Evolutionary conservation across 2,797 vertebrate species (phyloP), one percentile per base, ranked within the genome.

Genomic region (Urophycis tenuis): DNA sequence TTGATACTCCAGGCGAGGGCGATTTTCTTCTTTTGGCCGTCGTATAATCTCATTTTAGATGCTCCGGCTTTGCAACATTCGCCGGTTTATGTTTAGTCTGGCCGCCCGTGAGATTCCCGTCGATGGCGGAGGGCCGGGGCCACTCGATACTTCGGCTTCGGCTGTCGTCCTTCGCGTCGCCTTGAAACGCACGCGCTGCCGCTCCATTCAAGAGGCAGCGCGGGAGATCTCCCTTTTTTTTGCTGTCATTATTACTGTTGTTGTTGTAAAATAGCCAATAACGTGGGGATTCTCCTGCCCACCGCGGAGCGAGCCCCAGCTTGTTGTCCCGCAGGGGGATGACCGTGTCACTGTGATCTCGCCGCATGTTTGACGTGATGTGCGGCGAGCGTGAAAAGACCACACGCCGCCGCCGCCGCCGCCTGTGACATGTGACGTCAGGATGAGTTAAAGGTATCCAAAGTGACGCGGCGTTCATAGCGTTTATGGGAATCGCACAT

Each of bases 221-320:
- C 15, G 1, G 17, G 17, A 60, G 7, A 60, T 60, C 53, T 60
- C 22, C 1, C 36, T 19, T 41, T 41, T 2, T 41, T 8, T 41
- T 41, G n/a, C n/a, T n/a, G n/a, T n/a, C n/a, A n/a, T n/a, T n/a
- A n/a, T n/a, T n/a, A n/a, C n/a, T n/a, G 6, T n/a, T 60, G 19
- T 60, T 60, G 6, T 83, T 87, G 86, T 84, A 60, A 76, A 87
- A 88, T 60, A n/a, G 53, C 10, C 53, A 25, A 60, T 60, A 25
- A n/a, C 53, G 25, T 53, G 22, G 2, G 22, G 25, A 49, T 49
- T 3, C 17, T 19, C 45, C 14, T 19, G 45, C 45, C 17, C 45
- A 25, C 22, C 25, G 53, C 53, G 9, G 25, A n/a, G 11, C 22
- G n/a, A n/a, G n/a, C n/a, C 22, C n/a, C 53, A 60, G 9, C 22